These are phyloP conservation scores for Coremacera marginata DNA, from an alignment of 2,888 invertebrate species.

Conservation along the genomic window DNA sequence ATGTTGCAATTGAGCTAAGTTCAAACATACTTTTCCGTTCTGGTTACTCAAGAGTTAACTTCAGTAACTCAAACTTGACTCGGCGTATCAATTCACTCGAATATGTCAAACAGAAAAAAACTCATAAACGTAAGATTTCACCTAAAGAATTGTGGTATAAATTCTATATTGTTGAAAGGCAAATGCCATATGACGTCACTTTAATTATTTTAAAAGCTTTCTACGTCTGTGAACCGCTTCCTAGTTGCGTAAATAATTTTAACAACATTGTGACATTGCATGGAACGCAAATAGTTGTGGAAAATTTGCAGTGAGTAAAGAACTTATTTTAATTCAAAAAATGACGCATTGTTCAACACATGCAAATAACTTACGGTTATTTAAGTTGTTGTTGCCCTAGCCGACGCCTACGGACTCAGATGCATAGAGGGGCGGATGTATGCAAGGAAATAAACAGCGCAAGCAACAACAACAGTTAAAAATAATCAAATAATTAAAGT, in stretches of 20 bases:
- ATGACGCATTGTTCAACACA: slow-evolving; percentile 19
- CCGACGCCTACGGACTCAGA: slow-evolving; percentile 2
- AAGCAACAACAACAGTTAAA: slow-evolving; percentile 31
- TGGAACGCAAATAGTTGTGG: not conserved
- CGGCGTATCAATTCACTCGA: no score
- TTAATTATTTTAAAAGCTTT: no score
- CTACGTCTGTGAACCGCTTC: no score
- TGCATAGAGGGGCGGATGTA: not conserved
- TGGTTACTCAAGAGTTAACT: no score
- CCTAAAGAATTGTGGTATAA: no score
- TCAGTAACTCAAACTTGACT: no score
- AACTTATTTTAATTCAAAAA: not conserved
- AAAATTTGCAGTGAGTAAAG: slow-evolving; percentile 18
- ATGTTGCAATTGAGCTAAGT: no score
- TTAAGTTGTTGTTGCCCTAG: slow-evolving; percentile 11
- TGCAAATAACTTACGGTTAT: slow-evolving; percentile 20
- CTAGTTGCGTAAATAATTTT: not conserved
- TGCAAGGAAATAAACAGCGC: not conserved
- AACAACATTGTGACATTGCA: not conserved
- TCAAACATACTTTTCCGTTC: no score
- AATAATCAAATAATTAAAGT: not conserved
- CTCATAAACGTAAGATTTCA: no score
- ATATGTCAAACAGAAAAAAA: no score
- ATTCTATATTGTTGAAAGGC: no score
- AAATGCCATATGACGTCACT: no score